A percentile compares a stretch with the other conserved stretches of the same genome.
Evolutionary conservation across 2,888 invertebrate genomes (phyloP).

Genomic region (Chymomyza caudatula): DNA sequence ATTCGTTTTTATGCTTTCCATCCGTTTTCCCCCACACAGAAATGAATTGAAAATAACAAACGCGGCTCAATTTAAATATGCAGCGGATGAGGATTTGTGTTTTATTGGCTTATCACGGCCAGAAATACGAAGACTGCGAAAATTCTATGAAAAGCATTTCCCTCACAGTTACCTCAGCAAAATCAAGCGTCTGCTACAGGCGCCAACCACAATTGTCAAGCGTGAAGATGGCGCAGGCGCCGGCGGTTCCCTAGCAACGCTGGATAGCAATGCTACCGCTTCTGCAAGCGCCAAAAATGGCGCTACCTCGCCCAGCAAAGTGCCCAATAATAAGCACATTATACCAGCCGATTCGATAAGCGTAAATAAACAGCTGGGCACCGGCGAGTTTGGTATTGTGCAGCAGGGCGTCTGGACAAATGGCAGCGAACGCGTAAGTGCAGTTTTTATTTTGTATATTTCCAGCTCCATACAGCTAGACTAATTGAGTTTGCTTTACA

Average conservation of each 20-base stretch:
- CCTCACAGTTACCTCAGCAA: conserved; percentile 95
- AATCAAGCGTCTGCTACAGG: conserved; percentile 88
- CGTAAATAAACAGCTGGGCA: conserved; percentile 95
- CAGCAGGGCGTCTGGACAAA: conserved; percentile 99
- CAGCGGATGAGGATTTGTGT: conserved; percentile 92
- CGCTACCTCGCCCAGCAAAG: conserved; percentile 79
- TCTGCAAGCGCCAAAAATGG: not conserved
- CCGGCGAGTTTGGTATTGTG: conserved; percentile 98
- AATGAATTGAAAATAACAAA: conserved; percentile 93
- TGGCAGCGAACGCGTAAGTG: conserved; percentile 90
- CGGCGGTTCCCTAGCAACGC: conserved; percentile 28
- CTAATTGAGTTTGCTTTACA: conserved; percentile 36
- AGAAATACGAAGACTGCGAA: conserved; percentile 95
- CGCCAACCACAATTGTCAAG: conserved; percentile 76
- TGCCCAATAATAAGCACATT: conserved; percentile 87
- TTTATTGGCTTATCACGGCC: conserved; percentile 96
- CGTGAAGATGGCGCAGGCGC: conserved; percentile 66
- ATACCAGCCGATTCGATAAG: conserved; percentile 93
- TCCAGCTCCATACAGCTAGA: not conserved
- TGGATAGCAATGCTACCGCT: conserved; percentile 18
- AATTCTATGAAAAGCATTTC: conserved; percentile 95
- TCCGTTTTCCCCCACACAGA: conserved; percentile 77
- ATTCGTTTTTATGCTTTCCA: not conserved
- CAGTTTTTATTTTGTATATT: conserved; percentile 1
- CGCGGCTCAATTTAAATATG: conserved; percentile 94